A percentile compares a stretch with the other conserved stretches of the same genome.
Evolutionary conservation across 2,888 invertebrate genomes (phyloP).

Genomic region (Sepioteuthis lessoniana): DNA sequence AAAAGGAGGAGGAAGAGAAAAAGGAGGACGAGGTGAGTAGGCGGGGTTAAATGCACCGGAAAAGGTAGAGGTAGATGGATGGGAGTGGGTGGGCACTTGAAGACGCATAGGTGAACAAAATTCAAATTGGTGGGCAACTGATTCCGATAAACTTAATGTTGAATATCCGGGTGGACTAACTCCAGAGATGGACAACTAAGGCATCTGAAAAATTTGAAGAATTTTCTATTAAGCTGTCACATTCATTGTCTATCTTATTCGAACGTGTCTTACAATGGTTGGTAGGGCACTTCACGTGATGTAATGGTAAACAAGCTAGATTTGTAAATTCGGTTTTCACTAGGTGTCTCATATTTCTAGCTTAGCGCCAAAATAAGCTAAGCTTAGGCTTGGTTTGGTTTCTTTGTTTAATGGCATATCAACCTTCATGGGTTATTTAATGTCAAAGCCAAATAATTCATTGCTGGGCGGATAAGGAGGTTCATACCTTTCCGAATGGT

Average conservation of each 20-base stretch:
- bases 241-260: not conserved
- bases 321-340: no score
- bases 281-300: no score
- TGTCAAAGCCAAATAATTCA: no score
- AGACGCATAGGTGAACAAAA: not conserved
- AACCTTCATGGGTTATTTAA: no score
- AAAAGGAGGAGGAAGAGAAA: not conserved
- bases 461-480: no score
- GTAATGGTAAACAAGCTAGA: no score
- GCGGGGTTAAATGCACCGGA: not conserved
- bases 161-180: not conserved
- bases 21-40: not conserved
- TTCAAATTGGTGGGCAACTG: not conserved
- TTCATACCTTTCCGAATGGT: no score
- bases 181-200: not conserved
- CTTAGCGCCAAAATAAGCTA: no score
- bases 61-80: not conserved
- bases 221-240: not conserved
- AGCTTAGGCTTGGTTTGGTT: no score
- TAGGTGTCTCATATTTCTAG: no score
- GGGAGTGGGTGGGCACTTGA: not conserved
- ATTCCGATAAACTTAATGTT: not conserved
- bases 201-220: not conserved
- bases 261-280: no score
- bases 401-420: no score